Conservation (phyloP, 1,140 invertebrate species). For the Drosophila mojavensis region DNA sequence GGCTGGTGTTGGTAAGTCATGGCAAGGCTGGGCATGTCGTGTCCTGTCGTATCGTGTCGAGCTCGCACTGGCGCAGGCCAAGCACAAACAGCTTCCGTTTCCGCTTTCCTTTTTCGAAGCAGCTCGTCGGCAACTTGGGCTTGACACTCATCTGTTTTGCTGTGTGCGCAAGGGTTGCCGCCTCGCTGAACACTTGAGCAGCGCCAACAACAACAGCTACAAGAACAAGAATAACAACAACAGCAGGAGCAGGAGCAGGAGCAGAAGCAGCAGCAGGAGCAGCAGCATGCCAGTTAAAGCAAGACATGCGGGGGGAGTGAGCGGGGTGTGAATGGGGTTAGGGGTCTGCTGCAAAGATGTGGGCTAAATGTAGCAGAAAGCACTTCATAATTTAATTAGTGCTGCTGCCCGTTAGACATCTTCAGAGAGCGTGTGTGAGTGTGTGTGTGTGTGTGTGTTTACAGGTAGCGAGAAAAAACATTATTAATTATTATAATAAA, state of each 20-base stretch:
- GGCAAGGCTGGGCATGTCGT: not conserved
- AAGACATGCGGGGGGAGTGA: not conserved
- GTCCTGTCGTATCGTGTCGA: conserved; percentile 32
- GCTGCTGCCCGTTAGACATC: conserved; percentile 58
- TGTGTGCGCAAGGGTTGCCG: conserved; percentile 51
- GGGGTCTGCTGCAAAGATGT: not conserved
- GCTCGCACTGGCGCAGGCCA: conserved; percentile 39
- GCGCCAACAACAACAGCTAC: conserved; percentile 28
- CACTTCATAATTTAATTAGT: conserved; percentile 81
- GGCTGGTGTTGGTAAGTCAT: no score
- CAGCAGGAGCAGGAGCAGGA: conserved; percentile 19
- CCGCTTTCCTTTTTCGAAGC: conserved; percentile 43
- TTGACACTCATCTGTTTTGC: conserved; percentile 11
- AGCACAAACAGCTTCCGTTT: conserved; percentile 77
- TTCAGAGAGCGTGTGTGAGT: conserved; percentile 10
- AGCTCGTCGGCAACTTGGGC: conserved; percentile 4
- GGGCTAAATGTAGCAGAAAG: conserved; percentile 70
- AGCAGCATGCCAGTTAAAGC: conserved; percentile 32
- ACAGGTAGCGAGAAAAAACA: conserved; percentile 29
- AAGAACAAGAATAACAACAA: conserved; percentile 29
- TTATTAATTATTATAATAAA: conserved; percentile 73
- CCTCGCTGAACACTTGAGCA: conserved; percentile 66
- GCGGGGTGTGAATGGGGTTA: not conserved
- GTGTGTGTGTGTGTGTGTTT: conserved; percentile 12
- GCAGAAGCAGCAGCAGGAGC: conserved; percentile 14